A percentile compares a stretch with the other conserved stretches of the same genome.
phyloP scores from a whole-genome alignment of 2,113 vertebrate species.

The Pogona vitticeps region DNA sequence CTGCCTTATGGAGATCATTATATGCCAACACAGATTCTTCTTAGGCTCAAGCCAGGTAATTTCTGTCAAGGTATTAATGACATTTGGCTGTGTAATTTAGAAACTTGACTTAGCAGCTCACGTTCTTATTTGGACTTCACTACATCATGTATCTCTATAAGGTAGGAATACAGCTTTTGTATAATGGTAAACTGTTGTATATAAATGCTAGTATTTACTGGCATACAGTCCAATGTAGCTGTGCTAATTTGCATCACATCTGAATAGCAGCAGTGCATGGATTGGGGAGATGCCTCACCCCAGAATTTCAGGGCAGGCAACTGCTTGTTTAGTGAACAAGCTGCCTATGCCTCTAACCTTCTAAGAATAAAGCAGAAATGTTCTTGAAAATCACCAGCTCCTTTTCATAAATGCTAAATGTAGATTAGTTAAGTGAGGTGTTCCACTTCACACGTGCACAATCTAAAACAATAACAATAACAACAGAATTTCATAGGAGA shows the following conservation, averaged over 20 bases:
- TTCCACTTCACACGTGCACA: background rate
- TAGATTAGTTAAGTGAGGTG: background rate
- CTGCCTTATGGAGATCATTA: background rate
- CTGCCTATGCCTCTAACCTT: background rate
- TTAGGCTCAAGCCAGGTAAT: background rate
- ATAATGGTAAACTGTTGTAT: background rate
- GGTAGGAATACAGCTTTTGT: background rate
- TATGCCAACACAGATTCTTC: background rate
- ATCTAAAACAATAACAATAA: background rate
- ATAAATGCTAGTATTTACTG: too few relatives aligned
- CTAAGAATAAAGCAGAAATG: background rate
- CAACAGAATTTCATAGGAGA: background rate
- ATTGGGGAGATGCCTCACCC: too few relatives aligned
- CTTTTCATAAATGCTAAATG: background rate
- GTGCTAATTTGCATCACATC: background rate
- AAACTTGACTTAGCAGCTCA: background rate
- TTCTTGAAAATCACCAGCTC: background rate
- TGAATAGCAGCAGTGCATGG: background rate
- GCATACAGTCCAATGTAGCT: background rate
- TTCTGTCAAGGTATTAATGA: background rate
- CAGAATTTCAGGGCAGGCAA: too few relatives aligned
- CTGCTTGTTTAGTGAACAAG: background rate
- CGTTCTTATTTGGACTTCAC: background rate
- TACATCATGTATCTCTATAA: accelerated
- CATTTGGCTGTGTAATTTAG: background rate